Percentiles rank a stretch among this genome's conserved stretches.
Conservation (phyloP, 2,797 vertebrate genomes). For the Anguilla megastoma region DNA sequence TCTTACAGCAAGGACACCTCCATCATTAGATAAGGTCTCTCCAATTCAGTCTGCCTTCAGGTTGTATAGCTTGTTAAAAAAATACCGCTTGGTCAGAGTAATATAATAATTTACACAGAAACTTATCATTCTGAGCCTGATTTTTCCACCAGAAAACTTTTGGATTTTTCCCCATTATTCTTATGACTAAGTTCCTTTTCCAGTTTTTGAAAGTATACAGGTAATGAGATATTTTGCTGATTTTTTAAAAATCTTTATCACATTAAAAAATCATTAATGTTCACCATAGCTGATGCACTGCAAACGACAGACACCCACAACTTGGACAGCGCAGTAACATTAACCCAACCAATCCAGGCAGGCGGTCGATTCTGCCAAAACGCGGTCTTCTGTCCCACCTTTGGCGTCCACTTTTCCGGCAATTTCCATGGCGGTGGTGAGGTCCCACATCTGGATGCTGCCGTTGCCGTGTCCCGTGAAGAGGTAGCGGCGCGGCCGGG, state of each 20-base stretch:
- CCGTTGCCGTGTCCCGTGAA: conserved; percentile 89
- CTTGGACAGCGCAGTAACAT: neutral
- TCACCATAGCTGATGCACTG: neutral
- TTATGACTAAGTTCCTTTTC: neutral
- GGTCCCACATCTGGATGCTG: conserved; percentile 93
- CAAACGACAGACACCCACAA: neutral
- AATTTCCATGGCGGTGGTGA: conserved; percentile 89
- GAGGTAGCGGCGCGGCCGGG: conserved; percentile 82
- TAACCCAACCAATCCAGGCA: neutral
- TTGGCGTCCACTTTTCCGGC: conserved; percentile 76
- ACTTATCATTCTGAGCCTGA: no score
- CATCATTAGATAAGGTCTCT: neutral
- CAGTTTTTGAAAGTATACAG: no score
- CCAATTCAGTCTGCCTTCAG: no score
- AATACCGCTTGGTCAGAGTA: no score
- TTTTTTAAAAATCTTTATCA: neutral
- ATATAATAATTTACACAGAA: no score
- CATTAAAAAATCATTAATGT: neutral
- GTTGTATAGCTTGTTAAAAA: no score
- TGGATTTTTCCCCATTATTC: neutral
- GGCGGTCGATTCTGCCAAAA: neutral
- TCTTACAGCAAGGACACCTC: neutral
- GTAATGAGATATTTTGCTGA: no score
- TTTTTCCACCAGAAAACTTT: no score
- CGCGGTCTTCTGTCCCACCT: conserved; percentile 57